phyloP scores from a whole-genome alignment of 1,140 invertebrate genomes.

The Drosophila pseudoananassae region DNA sequence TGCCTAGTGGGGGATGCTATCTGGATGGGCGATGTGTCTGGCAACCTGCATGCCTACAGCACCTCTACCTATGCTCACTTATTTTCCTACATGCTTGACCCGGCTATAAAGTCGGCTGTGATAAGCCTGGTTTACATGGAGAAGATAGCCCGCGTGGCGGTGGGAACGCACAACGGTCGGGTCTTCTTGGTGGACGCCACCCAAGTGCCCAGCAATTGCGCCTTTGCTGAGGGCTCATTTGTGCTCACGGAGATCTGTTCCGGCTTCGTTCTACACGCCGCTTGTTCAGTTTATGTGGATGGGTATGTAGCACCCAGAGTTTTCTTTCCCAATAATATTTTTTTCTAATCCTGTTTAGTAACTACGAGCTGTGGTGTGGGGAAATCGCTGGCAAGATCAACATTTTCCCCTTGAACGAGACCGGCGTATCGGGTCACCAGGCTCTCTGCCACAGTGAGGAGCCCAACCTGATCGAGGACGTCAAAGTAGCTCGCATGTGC shows the following conservation, averaged over 20 bases:
- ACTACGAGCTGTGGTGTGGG: slow-evolving; percentile 90
- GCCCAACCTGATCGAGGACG: slow-evolving; percentile 83
- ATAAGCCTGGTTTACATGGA: slow-evolving; percentile 88
- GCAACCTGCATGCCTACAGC: slow-evolving; percentile 91
- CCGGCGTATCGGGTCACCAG: slow-evolving; percentile 86
- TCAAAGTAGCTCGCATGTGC: slow-evolving; percentile 88
- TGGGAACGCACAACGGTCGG: slow-evolving; percentile 89
- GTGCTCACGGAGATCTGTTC: slow-evolving; percentile 91
- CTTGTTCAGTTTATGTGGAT: slow-evolving; percentile 85
- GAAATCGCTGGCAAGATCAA: slow-evolving; percentile 90
- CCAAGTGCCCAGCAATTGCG: slow-evolving; percentile 86
- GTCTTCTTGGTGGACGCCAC: slow-evolving; percentile 89
- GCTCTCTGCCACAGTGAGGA: slow-evolving; percentile 79
- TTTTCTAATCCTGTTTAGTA: slow-evolving; percentile 61
- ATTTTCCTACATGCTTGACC: slow-evolving; percentile 86
- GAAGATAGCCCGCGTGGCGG: slow-evolving; percentile 88
- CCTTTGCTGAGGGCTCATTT: slow-evolving; percentile 89
- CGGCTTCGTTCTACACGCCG: slow-evolving; percentile 86
- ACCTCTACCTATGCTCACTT: slow-evolving; percentile 85
- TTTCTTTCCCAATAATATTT: background rate
- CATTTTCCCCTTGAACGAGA: slow-evolving; percentile 87
- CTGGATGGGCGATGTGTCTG: slow-evolving; percentile 94
- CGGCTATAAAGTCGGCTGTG: slow-evolving; percentile 86
- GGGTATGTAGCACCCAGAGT: slow-evolving; percentile 81
- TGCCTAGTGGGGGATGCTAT: slow-evolving; percentile 88